Evolutionary conservation across 2,888 invertebrate species (phyloP).

Genomic region (Meiosimyza decipiens): DNA sequence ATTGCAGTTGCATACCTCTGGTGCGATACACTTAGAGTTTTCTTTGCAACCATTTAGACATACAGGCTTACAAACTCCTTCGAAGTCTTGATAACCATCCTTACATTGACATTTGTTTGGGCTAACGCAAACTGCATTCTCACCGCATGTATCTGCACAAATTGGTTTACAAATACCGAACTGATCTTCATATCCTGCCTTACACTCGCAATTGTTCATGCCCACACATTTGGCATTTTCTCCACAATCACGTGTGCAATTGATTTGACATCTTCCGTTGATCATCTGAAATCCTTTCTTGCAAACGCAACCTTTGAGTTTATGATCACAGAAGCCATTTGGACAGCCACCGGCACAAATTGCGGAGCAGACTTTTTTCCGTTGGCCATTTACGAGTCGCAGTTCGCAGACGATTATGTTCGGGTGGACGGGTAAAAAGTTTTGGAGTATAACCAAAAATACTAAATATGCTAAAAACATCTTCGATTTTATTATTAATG

Average conservation of each 20-base stretch:
- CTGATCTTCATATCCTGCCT: no score
- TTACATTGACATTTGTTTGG: slow-evolving; percentile 16
- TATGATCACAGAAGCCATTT: slow-evolving; percentile 24
- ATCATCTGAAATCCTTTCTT: slow-evolving; percentile 6
- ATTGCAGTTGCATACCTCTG: slow-evolving; percentile 19
- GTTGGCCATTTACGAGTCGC: no score
- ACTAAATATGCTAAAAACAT: no score
- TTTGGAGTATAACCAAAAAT: no score
- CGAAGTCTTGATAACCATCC: slow-evolving; percentile 7
- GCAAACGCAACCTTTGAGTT: slow-evolving; percentile 24
- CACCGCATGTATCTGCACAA: slow-evolving; percentile 5
- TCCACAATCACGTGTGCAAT: no score
- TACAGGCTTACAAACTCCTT: background rate
- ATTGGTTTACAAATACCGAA: slow-evolving; percentile 2
- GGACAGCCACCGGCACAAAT: slow-evolving; percentile 24
- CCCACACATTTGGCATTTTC: no score
- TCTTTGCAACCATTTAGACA: slow-evolving; percentile 20
- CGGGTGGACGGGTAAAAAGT: no score
- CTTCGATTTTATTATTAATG: no score
- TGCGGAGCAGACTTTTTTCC: background rate
- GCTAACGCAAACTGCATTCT: background rate
- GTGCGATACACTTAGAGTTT: background rate
- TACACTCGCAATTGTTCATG: no score
- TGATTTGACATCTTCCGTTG: slow-evolving; percentile 1
- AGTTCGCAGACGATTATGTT: no score